These are phyloP conservation scores for Panorpa germanica DNA, from an alignment of 2,888 invertebrate genomes.

Conservation along the genomic window DNA sequence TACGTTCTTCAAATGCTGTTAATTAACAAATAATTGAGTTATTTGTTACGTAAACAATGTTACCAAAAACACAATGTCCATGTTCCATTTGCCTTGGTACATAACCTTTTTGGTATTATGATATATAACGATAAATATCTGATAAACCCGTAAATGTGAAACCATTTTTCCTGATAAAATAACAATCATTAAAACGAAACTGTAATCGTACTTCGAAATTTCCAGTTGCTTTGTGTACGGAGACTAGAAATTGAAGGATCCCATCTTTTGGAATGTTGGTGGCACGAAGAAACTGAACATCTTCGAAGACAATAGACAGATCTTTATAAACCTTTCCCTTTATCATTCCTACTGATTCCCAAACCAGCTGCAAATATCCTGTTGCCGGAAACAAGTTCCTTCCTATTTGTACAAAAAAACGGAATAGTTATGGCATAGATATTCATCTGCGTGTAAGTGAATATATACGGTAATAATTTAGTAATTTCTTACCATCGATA, in stretches of 20 bases:
- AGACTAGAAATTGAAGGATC: slow-evolving; percentile 29
- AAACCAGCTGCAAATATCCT: slow-evolving; percentile 55
- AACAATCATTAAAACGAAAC: slow-evolving; percentile 1
- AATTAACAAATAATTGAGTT: too few relatives aligned
- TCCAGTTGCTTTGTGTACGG: slow-evolving; percentile 38
- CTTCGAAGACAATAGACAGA: slow-evolving; percentile 64
- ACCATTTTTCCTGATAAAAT: too few relatives aligned
- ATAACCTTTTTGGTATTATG: too few relatives aligned
- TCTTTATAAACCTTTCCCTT: slow-evolving; percentile 42
- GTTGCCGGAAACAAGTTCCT: slow-evolving; percentile 72
- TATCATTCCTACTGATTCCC: slow-evolving; percentile 60
- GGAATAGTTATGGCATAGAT: too few relatives aligned
- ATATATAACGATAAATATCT: too few relatives aligned
- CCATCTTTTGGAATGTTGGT: slow-evolving; percentile 55
- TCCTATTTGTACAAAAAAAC: too few relatives aligned
- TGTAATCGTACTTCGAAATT: slow-evolving; percentile 31
- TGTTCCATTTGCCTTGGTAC: too few relatives aligned
- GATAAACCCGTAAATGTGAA: too few relatives aligned
- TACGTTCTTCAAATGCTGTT: too few relatives aligned
- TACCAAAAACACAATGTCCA: too few relatives aligned
- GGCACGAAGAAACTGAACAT: slow-evolving; percentile 66
- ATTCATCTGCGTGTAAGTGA: too few relatives aligned
- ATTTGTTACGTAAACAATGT: too few relatives aligned
- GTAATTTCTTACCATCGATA: slow-evolving; percentile 50
- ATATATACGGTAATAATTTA: slow-evolving; percentile 1